Evolutionary conservation across 2,113 vertebrate species (phyloP), one percentile per base, ranked within the genome.

Genomic region (Cricetomys ansorgei): DNA sequence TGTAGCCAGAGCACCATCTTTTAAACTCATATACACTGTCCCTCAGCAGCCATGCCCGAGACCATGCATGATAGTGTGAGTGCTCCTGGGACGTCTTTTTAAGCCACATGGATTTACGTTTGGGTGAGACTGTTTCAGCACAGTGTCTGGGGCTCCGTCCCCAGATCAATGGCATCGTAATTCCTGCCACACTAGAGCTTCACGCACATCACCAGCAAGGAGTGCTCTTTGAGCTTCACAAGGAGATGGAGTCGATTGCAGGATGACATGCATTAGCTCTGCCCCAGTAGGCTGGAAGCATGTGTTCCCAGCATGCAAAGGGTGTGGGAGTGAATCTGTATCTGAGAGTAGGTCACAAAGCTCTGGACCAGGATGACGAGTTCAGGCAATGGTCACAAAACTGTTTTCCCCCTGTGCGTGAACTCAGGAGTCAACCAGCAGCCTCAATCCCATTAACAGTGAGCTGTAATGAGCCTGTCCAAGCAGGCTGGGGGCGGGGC

Each of bases 321-420:
- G 15, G 29, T 7, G 19, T 3, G 34, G 34, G 16, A n/a, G 37
- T 34, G 34, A 70, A 17, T 29, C 16, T 29, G 1, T 19, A 9
- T 48, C 16, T 57, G 9, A 15, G 45, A 67, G 80, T 79, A 84
- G 53, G 34, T 40, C 83, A 25, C 59, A 84, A 88, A 95, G 83
- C 64, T 93, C 88, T 94, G 40, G 80, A 92, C 50, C 53, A 31
- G 73, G 73, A 93, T 34, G 69, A 55, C 91, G 80, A 94, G 62
- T 84, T 87, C 92, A 94, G 75, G 64, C 79, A 23, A 7, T 75
- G 79, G 50, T 88, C 95, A 81, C 2, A 1, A 84, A 72, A 85
- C 40, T 6, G 29, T 45, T 93, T 80, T 80, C n/a, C 91, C 69
- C 21, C 11, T 25, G 43, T 64, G 50, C 92, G 67, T 19, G 55